Evolutionary conservation across 2,888 invertebrate genomes (phyloP), one percentile per base, ranked within the genome.

Genomic region (Lasioglossum vierecki): DNA sequence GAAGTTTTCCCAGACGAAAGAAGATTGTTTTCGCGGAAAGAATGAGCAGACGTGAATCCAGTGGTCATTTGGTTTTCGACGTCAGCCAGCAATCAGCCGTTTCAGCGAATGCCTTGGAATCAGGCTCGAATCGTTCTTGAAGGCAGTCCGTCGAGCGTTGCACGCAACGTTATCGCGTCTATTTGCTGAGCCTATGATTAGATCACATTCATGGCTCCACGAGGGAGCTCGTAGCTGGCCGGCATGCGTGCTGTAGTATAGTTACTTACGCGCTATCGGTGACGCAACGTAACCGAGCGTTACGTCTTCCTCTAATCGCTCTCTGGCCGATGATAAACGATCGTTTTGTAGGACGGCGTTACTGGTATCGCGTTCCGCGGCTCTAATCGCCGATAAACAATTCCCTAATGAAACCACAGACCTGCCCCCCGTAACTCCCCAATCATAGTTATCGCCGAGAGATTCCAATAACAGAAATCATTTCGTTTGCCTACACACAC

Each of bases 381-480:
- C 35, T 57, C 77, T 60, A 49, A 77, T 72, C 81, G 49, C 4
- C 63, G 71, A 77, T 30, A 49, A 46, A 72, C 77, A 63, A 77
- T 46, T 35, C 76, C 41, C 66, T 53, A 77, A 68, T 26, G 70
- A 57, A 44, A 78, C n/a, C 68, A 26, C 44, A 39, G 71, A 35
- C 35, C 76, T 53, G 53, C 53, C 53, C 53, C 53, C 53, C 53
- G 30, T 53, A 53, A 22, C 53, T 53, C 53, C 53, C 53, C 53
- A 53, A 53, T 53, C 53, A 53, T 53, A 22, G 53, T 53, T 53
- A 22, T 53, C 9, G 53, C 22, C 53, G 15, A 30, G 22, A 2
- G 60, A 63, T 13, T 63, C 53, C 53, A 53, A 53, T 53, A 91
- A 91, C 85, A 88, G 83, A 90, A 91, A 91, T 88, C 88, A 90